Base-by-base conservation (phyloP, 2,797 vertebrate species). In the Tadarida brasiliensis region DNA sequence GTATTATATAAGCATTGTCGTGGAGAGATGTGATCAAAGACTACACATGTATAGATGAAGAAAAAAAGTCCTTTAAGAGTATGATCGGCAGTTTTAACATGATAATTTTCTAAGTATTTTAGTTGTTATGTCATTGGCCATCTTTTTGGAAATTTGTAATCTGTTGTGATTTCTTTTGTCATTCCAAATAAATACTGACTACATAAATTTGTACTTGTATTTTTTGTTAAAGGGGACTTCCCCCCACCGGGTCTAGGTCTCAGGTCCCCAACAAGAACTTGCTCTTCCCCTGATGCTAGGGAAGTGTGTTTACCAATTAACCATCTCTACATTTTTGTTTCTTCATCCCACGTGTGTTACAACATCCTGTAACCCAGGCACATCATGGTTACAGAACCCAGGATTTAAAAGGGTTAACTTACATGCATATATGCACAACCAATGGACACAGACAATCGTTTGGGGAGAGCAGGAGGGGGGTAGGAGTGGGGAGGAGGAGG, bases 101-200 rank as follows among this genome's bases (percentile, higher is more conserved):
- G 35, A 24, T 39, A 39, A 11, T 54, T 85, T 61, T 28, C 59
- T 56, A 71, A 87, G 22, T 28, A 67, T 17, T 30, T 30, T 26
- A 5, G n/a, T 76, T 49, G 81, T 26, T 83, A 33, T 14, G 7
- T 85, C 65, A 73, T 15, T 22, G 6, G 54, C 33, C 26, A 76
- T 28, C n/a, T 73, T 74, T 56, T 74, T 1, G 54, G 19, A 89
- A 85, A 84, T 70, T 16, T 76, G 4, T 24, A 47, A 51, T 35
- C 54, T 83, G 15, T n/a, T 78, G 19, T 61, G 30, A 73, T 33
- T 76, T 74, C 17, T 68, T 56, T 94, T 95, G 65, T 87, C 11
- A 80, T 47, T 93, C n/a, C 84, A 81, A 84, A 61, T 47, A 92
- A 30, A 90, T 28, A 61, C 22, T 89, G 49, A 86, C 9, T 39